Evolutionary conservation across 2,113 vertebrate genomes (phyloP).

Genomic region (Seriola dumerili): DNA sequence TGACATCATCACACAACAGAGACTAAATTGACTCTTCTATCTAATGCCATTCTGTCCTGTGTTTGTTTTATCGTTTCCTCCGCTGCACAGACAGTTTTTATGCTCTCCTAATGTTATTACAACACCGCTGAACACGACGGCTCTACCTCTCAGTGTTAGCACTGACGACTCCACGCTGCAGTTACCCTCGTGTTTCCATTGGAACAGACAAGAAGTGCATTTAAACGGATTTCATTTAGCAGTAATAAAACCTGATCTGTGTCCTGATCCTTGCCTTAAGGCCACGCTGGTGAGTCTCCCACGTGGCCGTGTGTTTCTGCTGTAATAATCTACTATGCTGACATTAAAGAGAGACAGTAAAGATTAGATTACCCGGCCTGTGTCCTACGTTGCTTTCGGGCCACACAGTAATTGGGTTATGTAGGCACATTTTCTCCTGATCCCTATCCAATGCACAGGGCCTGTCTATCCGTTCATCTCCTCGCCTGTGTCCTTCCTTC

Average conservation of each 20-base stretch:
- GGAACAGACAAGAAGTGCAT: slow-evolving; percentile 23
- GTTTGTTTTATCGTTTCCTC: neutral
- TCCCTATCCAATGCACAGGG: slow-evolving; percentile 45
- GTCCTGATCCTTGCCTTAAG: slow-evolving; percentile 32
- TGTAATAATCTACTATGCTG: slow-evolving; percentile 56
- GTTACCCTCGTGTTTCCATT: slow-evolving; percentile 17
- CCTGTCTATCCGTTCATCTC: slow-evolving; percentile 30
- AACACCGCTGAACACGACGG: neutral
- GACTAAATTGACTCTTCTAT: neutral
- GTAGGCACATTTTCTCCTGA: slow-evolving; percentile 71
- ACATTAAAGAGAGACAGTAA: slow-evolving; percentile 59
- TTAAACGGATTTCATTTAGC: slow-evolving; percentile 49
- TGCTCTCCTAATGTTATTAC: slow-evolving; percentile 13
- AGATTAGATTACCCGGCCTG: slow-evolving; percentile 67
- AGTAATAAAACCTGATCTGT: slow-evolving; percentile 44
- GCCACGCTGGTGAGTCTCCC: slow-evolving; percentile 35
- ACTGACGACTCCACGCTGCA: neutral
- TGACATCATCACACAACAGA: slow-evolving; percentile 37
- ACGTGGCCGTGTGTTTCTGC: slow-evolving; percentile 53
- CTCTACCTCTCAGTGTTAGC: slow-evolving; percentile 10
- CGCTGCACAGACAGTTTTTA: neutral
- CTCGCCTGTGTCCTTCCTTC: slow-evolving; percentile 18
- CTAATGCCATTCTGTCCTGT: neutral
- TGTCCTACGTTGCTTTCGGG: slow-evolving; percentile 50
- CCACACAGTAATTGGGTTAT: slow-evolving; percentile 70